Conservation (phyloP, 2,888 invertebrate species). For the Eumerus sabulonum region DNA sequence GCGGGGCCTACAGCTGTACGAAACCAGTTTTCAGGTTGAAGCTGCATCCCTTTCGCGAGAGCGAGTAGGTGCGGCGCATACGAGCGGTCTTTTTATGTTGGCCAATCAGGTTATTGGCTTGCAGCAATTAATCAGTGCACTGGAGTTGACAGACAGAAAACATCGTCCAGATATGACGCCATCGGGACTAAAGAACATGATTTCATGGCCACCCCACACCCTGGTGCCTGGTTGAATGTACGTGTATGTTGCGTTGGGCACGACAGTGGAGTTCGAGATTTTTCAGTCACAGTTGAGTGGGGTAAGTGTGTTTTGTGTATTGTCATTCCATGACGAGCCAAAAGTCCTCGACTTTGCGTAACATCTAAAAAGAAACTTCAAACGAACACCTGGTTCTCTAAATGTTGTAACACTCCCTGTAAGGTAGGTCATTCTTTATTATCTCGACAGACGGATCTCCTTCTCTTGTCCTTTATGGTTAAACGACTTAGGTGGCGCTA, state of each 20-base stretch:
- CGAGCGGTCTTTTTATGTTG: too few species aligned
- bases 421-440: too few species aligned
- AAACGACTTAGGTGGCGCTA: too few species aligned
- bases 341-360: too few species aligned
- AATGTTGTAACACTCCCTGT: too few species aligned
- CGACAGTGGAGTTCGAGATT: slow-evolving; percentile 26
- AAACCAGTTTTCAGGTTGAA: slow-evolving; percentile 27
- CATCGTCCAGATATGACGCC: slow-evolving; percentile 57
- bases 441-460: too few species aligned
- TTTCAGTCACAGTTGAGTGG: background rate
- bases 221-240: slow-evolving; percentile 8
- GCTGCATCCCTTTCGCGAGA: slow-evolving; percentile 7
- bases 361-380: too few species aligned
- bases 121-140: slow-evolving; percentile 57
- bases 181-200: slow-evolving; percentile 43
- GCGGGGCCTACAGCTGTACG: slow-evolving; percentile 19
- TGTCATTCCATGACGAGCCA: too few species aligned
- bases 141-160: slow-evolving; percentile 35
- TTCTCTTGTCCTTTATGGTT: too few species aligned
- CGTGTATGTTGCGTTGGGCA: background rate
- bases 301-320: too few species aligned
- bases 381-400: too few species aligned
- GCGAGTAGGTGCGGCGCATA: background rate
- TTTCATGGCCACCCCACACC: slow-evolving; percentile 60
- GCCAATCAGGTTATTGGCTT: slow-evolving; percentile 33